These are phyloP conservation scores for Bubo blakistoni DNA, from an alignment of 2,113 vertebrate species.

Conservation along the genomic window DNA sequence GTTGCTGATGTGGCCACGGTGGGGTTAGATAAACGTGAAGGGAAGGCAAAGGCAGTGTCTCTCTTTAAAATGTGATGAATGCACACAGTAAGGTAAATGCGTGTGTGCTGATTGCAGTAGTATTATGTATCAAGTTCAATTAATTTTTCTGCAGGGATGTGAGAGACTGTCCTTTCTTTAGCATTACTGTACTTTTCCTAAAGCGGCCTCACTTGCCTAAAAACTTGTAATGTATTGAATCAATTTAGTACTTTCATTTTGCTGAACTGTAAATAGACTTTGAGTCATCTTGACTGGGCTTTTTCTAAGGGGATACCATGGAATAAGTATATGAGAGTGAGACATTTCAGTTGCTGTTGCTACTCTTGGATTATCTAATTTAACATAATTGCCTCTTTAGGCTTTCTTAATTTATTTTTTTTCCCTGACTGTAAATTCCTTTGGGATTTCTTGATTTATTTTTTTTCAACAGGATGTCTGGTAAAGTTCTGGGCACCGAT, in stretches of 20 bases:
- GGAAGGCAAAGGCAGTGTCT: background rate
- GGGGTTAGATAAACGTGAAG: background rate
- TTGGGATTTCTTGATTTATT: background rate
- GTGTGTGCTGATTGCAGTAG: background rate
- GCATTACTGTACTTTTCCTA: background rate
- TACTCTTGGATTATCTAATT: background rate
- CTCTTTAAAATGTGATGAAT: background rate
- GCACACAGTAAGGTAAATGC: background rate
- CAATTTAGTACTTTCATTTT: background rate
- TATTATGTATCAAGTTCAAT: background rate
- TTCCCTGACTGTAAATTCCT: background rate
- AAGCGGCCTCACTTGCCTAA: background rate
- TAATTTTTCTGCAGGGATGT: background rate
- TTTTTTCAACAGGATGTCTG: slow-evolving; percentile 79
- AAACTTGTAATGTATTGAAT: background rate
- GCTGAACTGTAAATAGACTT: background rate
- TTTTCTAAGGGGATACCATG: background rate
- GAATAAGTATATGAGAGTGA: background rate
- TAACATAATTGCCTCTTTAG: background rate
- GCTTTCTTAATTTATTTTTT: background rate
- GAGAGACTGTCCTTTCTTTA: background rate
- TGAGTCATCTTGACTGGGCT: background rate
- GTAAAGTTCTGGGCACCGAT: slow-evolving; percentile 94
- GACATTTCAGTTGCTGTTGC: background rate
- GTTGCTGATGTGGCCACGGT: background rate